Base-by-base conservation (phyloP, 2,888 invertebrate genomes). In the Eupelmus urozonus region DNA sequence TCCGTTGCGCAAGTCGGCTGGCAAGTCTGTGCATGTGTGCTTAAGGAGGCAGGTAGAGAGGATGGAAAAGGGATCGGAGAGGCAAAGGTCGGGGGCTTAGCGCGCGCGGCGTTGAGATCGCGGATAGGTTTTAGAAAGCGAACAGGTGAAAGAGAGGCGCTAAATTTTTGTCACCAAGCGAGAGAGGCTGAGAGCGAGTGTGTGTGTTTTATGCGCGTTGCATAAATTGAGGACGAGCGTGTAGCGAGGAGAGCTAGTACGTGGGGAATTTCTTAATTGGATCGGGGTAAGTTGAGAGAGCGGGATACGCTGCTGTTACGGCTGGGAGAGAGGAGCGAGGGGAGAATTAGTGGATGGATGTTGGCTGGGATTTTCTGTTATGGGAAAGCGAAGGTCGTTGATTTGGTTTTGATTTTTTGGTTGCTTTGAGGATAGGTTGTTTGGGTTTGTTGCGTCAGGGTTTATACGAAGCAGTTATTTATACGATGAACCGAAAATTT, bases 71-170 rank as follows among this genome's bases (percentile, higher is more conserved):
- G 49, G 49, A 49, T 49, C 49, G 49, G 34, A 34, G 34, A 34
- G 9, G 34, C 34, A 34, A 34, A 34, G 34, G 34, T 34, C 34
- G 34, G n/a, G n/a, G n/a, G n/a, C 18, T 18, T 18, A 23, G 27
- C 2, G 45, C 55, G 42, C n/a, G n/a, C n/a, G 18, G 25, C 45
- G 34, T 60, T 51, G 57, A 16, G 29, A 57, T 49, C 57, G 16
- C n/a, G 16, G 16, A 34, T 20, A 42, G 45, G 29, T 13, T 66
- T 66, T 74, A 66, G 74, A 74, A 74, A 74, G 74, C 40, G 16
- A 57, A 73, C 73, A 76, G 71, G 65, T 76, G 71, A 76, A 76
- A 71, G 76, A 76, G 69, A 76, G 69, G 49, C 57, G 57, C 7
- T 40, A 49, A 59, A 71, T 76, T 76, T 76, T 76, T 69, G 76